Evolutionary conservation across 2,113 vertebrate species (phyloP), one percentile per base, ranked within the genome.

Genomic region (Ictalurus punctatus): DNA sequence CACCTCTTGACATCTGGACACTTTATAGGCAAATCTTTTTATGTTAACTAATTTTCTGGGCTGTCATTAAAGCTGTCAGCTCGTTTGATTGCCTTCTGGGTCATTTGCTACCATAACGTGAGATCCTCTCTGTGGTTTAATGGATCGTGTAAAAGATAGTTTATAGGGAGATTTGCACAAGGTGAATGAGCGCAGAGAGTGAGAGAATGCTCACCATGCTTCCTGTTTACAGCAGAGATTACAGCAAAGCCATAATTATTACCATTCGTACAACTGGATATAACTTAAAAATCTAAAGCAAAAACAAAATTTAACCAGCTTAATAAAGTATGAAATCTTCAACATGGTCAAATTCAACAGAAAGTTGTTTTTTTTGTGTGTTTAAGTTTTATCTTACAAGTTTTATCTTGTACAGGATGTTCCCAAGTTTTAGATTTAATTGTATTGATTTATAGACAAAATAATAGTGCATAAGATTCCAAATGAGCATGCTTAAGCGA

Each of bases 141-240:
- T 95, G 93, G 93, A 93, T 92, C 80, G 86, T 92, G 92, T 92
- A 91, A 93, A 89, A 88, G 58, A 89, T 87, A 89, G 83, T 94
- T 95, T 93, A 93, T 93, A 88, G 92, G 92, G 91, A 94, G 91
- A 92, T 92, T 94, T 93, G 92, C 92, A 92, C 90, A 93, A 94
- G 94, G 94, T 94, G 93, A 94, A 91, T 86, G 86, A 91, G 88
- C 91, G 90, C 86, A 27, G 92, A 92, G 92, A 93, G 90, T 85
- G 87, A 93, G 90, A 85, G 59, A 78, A 85, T 81, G 86, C 37
- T 71, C 23, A 19, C 52, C 44, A 40, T 23, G 30, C 84, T 58
- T 86, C 58, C 87, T 89, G 87, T 86, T 86, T 89, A 78, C 63
- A 74, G 52, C 83, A 63, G 67, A 82, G 73, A 56, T 58, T 30